Conservation (phyloP, 2,888 invertebrate species). For the Drosophila austrosaltans region DNA sequence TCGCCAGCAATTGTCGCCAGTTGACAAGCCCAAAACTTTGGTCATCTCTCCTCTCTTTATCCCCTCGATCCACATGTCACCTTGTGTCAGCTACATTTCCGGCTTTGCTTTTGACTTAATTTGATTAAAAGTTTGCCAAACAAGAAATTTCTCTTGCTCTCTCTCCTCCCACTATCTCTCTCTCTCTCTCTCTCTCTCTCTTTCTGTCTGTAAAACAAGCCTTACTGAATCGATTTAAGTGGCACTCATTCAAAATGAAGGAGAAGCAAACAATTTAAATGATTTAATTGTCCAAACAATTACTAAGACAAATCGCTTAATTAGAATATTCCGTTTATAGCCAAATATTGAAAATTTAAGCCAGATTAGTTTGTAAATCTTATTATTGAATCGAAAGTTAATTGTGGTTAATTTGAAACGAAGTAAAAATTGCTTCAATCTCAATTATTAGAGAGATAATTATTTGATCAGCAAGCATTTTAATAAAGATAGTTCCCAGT, state of each 20-base stretch:
- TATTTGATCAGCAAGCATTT: too few relatives aligned
- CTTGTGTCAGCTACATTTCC: conserved; percentile 68
- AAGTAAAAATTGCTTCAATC: too few relatives aligned
- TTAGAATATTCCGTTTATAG: conserved; percentile 27
- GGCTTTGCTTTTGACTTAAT: conserved; percentile 69
- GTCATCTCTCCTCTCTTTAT: not conserved
- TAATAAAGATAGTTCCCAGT: too few relatives aligned
- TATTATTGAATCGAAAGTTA: conserved; percentile 12
- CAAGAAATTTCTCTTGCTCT: conserved; percentile 18
- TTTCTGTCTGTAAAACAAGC: not conserved
- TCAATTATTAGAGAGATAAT: too few relatives aligned
- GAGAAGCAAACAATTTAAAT: conserved; percentile 46
- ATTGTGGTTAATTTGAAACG: too few relatives aligned
- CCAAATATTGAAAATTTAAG: conserved; percentile 33
- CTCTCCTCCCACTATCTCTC: too few relatives aligned
- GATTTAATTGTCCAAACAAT: conserved; percentile 71
- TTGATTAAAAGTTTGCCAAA: conserved; percentile 72
- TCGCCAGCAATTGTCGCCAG: conserved; percentile 62
- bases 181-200: too few relatives aligned
- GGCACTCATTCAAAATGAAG: conserved; percentile 12
- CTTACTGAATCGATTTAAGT: conserved; percentile 41
- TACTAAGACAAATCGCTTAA: conserved; percentile 56
- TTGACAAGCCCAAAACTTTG: conserved; percentile 65
- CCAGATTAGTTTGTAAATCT: conserved; percentile 34
- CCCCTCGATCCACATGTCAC: conserved; percentile 59